Conservation (phyloP, 1,140 invertebrate species). For the Ips nitidus region DNA sequence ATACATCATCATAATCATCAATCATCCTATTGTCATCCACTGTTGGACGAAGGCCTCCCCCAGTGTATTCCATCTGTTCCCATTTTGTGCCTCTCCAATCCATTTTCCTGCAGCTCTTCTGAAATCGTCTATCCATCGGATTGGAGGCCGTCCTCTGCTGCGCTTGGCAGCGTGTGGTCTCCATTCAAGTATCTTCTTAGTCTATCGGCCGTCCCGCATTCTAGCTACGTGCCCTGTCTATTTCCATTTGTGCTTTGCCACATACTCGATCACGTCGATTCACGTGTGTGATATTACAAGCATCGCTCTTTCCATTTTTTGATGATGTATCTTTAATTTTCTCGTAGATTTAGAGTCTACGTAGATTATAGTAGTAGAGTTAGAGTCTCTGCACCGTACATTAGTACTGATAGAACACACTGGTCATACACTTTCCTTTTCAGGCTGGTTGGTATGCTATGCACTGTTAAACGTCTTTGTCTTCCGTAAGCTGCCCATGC, state of each 20-base stretch:
- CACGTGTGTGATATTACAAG: neutral
- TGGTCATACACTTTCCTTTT: neutral
- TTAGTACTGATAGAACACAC: too few species aligned
- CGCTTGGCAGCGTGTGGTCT: too few species aligned
- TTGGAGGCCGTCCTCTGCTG: too few species aligned
- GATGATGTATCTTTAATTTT: slow-evolving; percentile 3
- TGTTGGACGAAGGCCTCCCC: too few species aligned
- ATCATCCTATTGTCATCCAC: too few species aligned
- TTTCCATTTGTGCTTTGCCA: neutral
- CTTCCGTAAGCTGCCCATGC: slow-evolving; percentile 3
- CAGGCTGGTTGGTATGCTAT: neutral
- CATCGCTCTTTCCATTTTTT: slow-evolving; percentile 4
- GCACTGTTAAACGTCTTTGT: neutral
- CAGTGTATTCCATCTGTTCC: too few species aligned
- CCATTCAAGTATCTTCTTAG: too few species aligned
- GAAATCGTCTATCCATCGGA: too few species aligned
- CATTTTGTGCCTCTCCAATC: too few species aligned
- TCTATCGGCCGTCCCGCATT: too few species aligned
- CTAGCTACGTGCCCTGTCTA: neutral
- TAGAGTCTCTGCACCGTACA: neutral
- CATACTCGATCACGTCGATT: neutral
- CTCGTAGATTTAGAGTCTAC: neutral
- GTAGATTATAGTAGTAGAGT: neutral
- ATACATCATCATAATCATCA: too few species aligned
- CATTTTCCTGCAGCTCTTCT: too few species aligned